These are phyloP conservation scores for Limnodromus scolopaceus DNA, from an alignment of 2,797 vertebrate species.

Conservation along the genomic window DNA sequence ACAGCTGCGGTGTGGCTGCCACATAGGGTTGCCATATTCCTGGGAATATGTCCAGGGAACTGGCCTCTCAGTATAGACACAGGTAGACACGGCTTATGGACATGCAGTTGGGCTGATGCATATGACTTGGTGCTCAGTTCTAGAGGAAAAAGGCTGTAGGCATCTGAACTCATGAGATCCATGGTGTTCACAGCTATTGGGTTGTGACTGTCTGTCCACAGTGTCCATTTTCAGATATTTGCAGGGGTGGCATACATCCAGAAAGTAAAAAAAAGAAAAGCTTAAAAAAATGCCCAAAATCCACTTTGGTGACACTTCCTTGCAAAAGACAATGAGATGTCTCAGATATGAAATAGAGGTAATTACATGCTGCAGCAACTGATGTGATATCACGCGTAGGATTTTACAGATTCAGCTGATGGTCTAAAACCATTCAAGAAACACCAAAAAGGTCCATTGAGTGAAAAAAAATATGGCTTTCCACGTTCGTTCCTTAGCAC, in stretches of 20 bases:
- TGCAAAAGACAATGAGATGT: neutral
- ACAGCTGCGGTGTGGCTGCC: neutral
- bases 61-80: neutral
- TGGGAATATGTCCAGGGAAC: neutral
- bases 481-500: neutral
- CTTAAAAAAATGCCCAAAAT: neutral
- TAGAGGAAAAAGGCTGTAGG: neutral
- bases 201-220: neutral
- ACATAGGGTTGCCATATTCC: neutral
- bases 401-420: neutral
- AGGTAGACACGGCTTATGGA: neutral
- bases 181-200: neutral
- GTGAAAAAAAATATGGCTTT: neutral
- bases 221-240: neutral
- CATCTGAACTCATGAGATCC: neutral
- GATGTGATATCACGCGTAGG: accelerated
- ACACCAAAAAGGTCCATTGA: neutral
- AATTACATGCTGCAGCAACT: neutral
- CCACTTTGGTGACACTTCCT: neutral
- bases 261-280: neutral
- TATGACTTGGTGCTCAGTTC: accelerated
- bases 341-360: neutral
- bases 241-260: neutral
- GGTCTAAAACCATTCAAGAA: neutral
- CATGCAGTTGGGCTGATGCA: neutral